Conservation (phyloP, 2,888 invertebrate genomes). For the Rhingia rostrata region DNA sequence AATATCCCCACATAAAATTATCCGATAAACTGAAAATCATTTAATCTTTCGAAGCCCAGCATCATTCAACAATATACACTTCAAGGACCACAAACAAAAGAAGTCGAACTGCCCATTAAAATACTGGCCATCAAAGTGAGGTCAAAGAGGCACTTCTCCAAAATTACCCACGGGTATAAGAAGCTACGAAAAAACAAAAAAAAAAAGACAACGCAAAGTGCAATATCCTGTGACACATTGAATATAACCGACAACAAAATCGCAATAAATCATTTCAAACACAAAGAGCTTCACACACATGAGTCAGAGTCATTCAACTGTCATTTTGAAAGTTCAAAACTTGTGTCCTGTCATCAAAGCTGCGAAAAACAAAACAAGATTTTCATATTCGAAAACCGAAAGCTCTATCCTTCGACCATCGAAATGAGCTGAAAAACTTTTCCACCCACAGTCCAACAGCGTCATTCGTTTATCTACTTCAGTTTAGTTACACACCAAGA, state of each 20-base stretch:
- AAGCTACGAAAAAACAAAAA: too few relatives aligned
- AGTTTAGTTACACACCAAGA: conserved; percentile 42
- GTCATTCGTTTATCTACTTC: conserved; percentile 39
- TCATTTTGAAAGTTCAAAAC: conserved; percentile 8
- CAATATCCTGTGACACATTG: background rate
- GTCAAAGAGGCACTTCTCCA: too few relatives aligned
- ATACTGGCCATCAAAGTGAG: too few relatives aligned
- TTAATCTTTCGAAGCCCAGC: too few relatives aligned
- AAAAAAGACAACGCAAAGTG: background rate
- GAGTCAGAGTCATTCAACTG: background rate
- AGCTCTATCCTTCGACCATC: conserved; percentile 30
- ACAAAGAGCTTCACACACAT: background rate
- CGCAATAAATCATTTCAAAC: background rate
- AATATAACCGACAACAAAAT: background rate
- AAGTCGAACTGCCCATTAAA: too few relatives aligned
- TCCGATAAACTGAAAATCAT: too few relatives aligned
- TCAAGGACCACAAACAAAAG: too few relatives aligned
- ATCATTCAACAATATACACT: too few relatives aligned
- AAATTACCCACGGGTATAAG: too few relatives aligned
- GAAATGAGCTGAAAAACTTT: conserved; percentile 19
- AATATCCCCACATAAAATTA: too few relatives aligned
- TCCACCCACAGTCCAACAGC: conserved; percentile 9
- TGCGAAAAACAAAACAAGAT: background rate
- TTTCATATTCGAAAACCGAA: conserved; percentile 27
- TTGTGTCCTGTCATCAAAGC: background rate